phyloP scores from a whole-genome alignment of 1,140 invertebrate genomes.

The Maconellicoccus hirsutus region DNA sequence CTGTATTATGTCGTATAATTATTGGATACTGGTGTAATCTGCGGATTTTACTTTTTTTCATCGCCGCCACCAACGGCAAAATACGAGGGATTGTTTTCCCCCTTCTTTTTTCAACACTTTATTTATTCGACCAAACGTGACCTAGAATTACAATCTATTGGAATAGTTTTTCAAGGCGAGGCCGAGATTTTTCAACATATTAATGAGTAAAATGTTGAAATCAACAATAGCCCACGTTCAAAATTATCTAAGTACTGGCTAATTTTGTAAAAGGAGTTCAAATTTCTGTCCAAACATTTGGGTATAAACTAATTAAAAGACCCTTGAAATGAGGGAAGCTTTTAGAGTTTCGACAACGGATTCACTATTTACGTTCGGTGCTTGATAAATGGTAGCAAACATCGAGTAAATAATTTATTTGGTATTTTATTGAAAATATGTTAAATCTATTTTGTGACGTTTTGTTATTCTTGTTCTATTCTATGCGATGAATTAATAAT shows the following conservation, averaged over 20 bases:
- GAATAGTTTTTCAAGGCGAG: no score
- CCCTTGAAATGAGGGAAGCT: conserved; percentile 2
- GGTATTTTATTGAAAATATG: conserved; percentile 2
- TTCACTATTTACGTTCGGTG: neutral
- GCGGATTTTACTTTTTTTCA: no score
- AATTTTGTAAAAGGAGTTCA: neutral
- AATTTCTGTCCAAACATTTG: conserved; percentile 5
- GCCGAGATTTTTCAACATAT: neutral
- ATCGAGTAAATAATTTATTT: neutral
- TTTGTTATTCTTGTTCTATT: neutral
- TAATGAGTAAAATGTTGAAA: neutral
- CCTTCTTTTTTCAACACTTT: no score
- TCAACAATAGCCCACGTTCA: neutral
- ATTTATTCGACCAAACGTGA: no score
- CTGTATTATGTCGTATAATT: neutral
- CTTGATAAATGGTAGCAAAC: neutral
- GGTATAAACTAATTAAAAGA: conserved; percentile 9
- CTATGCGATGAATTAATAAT: no score
- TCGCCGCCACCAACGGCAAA: no score
- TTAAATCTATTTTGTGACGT: neutral
- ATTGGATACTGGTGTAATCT: no score
- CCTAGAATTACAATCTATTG: no score
- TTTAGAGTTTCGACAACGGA: neutral
- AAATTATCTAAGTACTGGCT: neutral
- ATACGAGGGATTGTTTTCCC: no score